phyloP scores from a whole-genome alignment of 2,888 invertebrate genomes.

The Xestia ashworthii region DNA sequence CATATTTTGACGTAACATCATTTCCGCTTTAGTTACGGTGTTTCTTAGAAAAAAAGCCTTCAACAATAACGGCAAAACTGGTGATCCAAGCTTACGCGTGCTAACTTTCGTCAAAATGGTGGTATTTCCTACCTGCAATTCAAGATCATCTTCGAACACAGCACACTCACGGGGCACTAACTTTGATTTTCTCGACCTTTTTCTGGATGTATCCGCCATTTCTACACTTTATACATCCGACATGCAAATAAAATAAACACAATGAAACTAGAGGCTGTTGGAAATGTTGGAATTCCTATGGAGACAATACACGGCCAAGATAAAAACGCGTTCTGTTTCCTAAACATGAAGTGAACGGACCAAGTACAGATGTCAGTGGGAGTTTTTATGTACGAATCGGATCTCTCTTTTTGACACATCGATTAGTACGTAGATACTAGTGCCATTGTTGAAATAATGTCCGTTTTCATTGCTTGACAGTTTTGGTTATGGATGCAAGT shows the following conservation, averaged over 20 bases:
- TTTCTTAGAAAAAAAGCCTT: not conserved
- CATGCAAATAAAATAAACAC: not conserved
- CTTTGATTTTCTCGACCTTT: constrained; percentile 72
- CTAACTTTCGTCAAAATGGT: constrained; percentile 63
- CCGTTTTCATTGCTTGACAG: constrained; percentile 11
- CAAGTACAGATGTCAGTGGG: constrained; percentile 8
- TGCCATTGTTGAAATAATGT: constrained; percentile 7
- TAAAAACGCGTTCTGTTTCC: constrained; percentile 20
- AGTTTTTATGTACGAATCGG: not conserved
- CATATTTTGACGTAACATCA: not conserved
- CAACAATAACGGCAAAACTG: not conserved
- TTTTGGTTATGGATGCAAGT: constrained; percentile 30
- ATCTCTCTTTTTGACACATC: constrained; percentile 19
- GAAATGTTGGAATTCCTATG: constrained; percentile 41
- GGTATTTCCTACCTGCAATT: constrained; percentile 60
- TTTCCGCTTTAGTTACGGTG: not conserved
- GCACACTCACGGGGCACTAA: constrained; percentile 69
- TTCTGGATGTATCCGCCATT: constrained; percentile 60
- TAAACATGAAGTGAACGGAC: constrained; percentile 16
- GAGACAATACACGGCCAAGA: constrained; percentile 25
- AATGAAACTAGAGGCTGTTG: constrained; percentile 24
- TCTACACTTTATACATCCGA: constrained; percentile 30
- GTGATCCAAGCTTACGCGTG: constrained; percentile 13
- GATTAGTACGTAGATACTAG: constrained; percentile 26
- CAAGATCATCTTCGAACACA: constrained; percentile 30